Base-by-base conservation (phyloP, 2,113 vertebrate species). In the Hoplias malabaricus region DNA sequence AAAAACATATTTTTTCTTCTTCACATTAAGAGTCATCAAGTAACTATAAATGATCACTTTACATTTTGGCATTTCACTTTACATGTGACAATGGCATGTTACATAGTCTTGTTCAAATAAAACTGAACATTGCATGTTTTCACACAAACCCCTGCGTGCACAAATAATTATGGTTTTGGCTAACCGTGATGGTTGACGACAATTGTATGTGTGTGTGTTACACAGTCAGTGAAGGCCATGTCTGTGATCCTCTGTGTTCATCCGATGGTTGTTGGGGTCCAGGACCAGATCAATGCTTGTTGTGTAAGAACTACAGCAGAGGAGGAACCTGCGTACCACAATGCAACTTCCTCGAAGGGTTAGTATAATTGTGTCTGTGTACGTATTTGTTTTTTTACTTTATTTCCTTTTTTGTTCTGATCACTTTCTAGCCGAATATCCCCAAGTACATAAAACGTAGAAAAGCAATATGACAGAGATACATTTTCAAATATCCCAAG, bases 201-300 rank as follows among this genome's bases (percentile, higher is more conserved):
- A 27, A 77, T 48, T 70, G 31, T 62, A 27, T 80, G 71, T 62
- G 38, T 69, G 61, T 70, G 61, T 40, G 7, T 71, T 42, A 19
- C 25, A 33, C 63, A 93, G 96, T 84, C 65, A 73, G 77, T 5
- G 93, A 95, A 0, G 93, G 93, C 14, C 93, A 91, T 48, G 88
- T 93, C 61, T 98, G 96, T 69, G 94, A 98, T 85, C 88, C 89
- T 0, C 87, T 96, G 34, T 98, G 96, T 86, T 95, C 96, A 1
- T 83, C 88, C 11, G 89, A 92, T 27, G 96, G 96, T 25, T 98
- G 96, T 80, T 98, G 96, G 96, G 96, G 95, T 5, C 93, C 93
- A 0, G 95, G 94, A 7, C 94, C 95, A 0, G 73, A 90, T 36
- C 94, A 96, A 86, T 97, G 96, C 77, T 77, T 96, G 14, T 93